Conservation (phyloP, 2,797 vertebrate genomes). For the Triplophysa bombifrons region DNA sequence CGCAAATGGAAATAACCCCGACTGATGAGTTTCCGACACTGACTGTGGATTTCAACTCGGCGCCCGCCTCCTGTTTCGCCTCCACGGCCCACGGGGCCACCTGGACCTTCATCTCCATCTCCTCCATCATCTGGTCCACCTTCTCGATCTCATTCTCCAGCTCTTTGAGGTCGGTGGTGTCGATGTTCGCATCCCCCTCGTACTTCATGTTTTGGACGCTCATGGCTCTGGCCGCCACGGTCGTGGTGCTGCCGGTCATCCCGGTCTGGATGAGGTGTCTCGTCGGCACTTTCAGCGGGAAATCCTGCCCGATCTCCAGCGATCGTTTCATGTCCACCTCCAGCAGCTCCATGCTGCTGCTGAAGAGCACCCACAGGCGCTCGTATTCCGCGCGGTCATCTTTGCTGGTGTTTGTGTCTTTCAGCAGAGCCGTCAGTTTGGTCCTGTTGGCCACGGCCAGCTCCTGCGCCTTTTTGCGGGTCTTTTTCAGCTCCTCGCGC, state of each 20-base stretch:
- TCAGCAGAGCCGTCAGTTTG: conserved; percentile 85
- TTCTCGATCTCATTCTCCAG: conserved; percentile 90
- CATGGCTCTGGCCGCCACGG: conserved; percentile 89
- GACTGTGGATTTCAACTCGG: conserved; percentile 88
- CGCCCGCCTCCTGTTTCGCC: conserved; percentile 90
- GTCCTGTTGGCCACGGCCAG: conserved; percentile 87
- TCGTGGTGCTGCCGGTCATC: conserved; percentile 87
- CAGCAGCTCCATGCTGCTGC: conserved; percentile 93
- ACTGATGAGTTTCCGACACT: conserved; percentile 87
- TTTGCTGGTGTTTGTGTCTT: conserved; percentile 83
- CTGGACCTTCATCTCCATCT: conserved; percentile 98
- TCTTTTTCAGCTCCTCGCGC: conserved; percentile 91
- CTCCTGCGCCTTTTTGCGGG: conserved; percentile 92
- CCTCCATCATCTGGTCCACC: conserved; percentile 92
- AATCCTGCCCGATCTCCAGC: conserved; percentile 89
- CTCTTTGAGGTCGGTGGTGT: conserved; percentile 86
- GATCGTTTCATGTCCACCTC: conserved; percentile 95
- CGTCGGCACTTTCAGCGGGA: conserved; percentile 89
- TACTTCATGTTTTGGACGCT: conserved; percentile 94
- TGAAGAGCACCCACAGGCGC: conserved; percentile 95
- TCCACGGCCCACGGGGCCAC: conserved; percentile 97
- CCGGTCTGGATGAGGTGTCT: conserved; percentile 94
- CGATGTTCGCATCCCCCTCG: conserved; percentile 85
- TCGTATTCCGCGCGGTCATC: conserved; percentile 92
- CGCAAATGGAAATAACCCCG: conserved; percentile 84